Evolutionary conservation across 2,888 invertebrate species (phyloP).

Genomic region (Heliconius cydno): DNA sequence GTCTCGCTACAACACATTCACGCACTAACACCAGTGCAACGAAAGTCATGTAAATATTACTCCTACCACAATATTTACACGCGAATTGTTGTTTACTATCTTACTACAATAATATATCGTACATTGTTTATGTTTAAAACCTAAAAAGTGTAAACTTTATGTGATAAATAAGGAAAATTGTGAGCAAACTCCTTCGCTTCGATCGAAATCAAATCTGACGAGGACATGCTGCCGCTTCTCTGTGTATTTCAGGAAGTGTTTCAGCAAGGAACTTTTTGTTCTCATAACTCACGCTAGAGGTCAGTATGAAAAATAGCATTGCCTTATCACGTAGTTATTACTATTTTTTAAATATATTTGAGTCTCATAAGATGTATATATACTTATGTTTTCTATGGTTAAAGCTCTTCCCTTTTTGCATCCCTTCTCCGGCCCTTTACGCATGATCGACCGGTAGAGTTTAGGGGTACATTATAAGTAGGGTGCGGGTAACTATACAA

Average conservation of each 20-base stretch:
- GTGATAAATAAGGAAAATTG: conserved; percentile 67
- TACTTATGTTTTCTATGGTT: conserved; percentile 67
- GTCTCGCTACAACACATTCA: conserved; percentile 79
- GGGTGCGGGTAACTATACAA: conserved; percentile 64
- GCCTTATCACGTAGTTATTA: conserved; percentile 43
- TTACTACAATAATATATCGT: conserved; percentile 58
- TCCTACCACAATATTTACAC: conserved; percentile 77
- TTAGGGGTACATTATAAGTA: conserved; percentile 77
- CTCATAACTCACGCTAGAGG: conserved; percentile 80
- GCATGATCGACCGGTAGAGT: conserved; percentile 83
- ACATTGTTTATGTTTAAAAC: conserved; percentile 56
- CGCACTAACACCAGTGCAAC: conserved; percentile 79
- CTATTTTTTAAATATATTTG: conserved; percentile 35
- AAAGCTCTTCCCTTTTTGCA: conserved; percentile 80
- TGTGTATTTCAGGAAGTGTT: conserved; percentile 81
- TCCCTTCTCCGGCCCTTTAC: conserved; percentile 83
- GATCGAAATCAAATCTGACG: conserved; percentile 67
- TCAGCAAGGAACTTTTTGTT: conserved; percentile 80
- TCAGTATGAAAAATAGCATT: conserved; percentile 67
- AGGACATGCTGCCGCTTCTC: conserved; percentile 75
- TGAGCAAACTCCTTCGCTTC: conserved; percentile 71
- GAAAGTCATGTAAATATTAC: conserved; percentile 80
- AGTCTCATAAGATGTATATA: conserved; percentile 50
- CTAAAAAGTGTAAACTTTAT: conserved; percentile 62
- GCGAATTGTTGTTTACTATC: conserved; percentile 73